Conservation (phyloP, 2,888 invertebrate species). For the Neuroscelio doddi region DNA sequence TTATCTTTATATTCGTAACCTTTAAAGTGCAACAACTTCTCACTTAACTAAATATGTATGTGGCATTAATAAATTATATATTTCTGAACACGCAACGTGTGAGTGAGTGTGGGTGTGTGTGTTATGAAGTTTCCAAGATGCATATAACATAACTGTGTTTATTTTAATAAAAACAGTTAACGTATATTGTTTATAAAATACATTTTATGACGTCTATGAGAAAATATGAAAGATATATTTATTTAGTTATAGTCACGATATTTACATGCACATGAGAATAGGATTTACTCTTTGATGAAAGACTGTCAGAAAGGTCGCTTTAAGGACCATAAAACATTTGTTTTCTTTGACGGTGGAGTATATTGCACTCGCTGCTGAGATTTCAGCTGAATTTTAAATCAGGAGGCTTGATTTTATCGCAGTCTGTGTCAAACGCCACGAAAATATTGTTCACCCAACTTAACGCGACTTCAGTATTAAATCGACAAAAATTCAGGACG, state of each 20-base stretch:
- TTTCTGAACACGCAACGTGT: too few species aligned
- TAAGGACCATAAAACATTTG: slow-evolving; percentile 70
- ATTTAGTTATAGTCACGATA: slow-evolving; percentile 1
- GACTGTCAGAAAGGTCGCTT: slow-evolving; percentile 60
- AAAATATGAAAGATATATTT: too few species aligned
- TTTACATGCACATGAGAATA: background rate
- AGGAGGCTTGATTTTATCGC: slow-evolving; percentile 66
- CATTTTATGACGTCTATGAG: too few species aligned
- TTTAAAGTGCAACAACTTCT: too few species aligned
- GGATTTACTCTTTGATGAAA: slow-evolving; percentile 22
- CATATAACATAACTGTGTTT: too few species aligned
- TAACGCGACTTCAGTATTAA: slow-evolving; percentile 36
- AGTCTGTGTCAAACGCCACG: slow-evolving; percentile 59
- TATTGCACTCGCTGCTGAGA: slow-evolving; percentile 60
- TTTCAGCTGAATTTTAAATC: slow-evolving; percentile 70
- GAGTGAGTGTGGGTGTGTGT: too few species aligned
- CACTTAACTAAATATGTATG: too few species aligned
- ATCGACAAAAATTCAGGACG: slow-evolving; percentile 23
- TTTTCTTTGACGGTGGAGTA: slow-evolving; percentile 59
- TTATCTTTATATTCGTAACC: too few species aligned
- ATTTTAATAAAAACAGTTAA: too few species aligned
- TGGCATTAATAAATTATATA: too few species aligned
- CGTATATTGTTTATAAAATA: too few species aligned
- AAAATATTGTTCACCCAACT: slow-evolving; percentile 47
- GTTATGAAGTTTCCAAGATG: too few species aligned